Percentiles rank a stretch among this genome's conserved stretches.
phyloP scores from a whole-genome alignment of 2,888 invertebrate species.

The Ectobius pallidus region DNA sequence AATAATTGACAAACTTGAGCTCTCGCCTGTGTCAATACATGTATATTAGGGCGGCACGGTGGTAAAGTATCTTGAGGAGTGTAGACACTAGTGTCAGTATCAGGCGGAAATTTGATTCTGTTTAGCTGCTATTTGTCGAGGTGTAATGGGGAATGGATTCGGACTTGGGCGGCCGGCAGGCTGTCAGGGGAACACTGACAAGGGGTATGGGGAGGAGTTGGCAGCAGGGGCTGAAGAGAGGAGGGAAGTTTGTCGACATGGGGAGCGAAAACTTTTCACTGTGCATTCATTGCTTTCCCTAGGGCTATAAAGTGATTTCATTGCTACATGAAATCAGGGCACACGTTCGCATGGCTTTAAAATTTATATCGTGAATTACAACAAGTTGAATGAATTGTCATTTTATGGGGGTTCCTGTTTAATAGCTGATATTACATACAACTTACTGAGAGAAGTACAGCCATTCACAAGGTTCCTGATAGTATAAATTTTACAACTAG shows the following conservation, averaged over 20 bases:
- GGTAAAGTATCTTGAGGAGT: no score
- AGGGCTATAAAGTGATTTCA: slow-evolving; percentile 25
- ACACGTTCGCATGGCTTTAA: slow-evolving; percentile 5
- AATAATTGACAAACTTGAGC: no score
- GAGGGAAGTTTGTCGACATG: slow-evolving; percentile 37
- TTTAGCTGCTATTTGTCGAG: slow-evolving; percentile 21
- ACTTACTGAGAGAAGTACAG: not conserved
- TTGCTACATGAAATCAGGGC: slow-evolving; percentile 22
- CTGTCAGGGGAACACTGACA: slow-evolving; percentile 8
- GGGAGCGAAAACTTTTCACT: slow-evolving; percentile 27
- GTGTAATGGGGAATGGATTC: not conserved
- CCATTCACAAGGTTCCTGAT: not conserved
- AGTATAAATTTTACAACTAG: not conserved
- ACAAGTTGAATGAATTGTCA: slow-evolving; percentile 13
- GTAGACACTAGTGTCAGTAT: not conserved
- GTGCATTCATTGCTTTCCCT: slow-evolving; percentile 21
- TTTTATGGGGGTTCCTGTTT: slow-evolving; percentile 1
- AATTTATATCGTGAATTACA: slow-evolving; percentile 16
- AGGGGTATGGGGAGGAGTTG: no score
- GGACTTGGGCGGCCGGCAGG: slow-evolving; percentile 7
- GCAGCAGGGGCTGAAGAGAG: slow-evolving; percentile 29
- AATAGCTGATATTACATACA: not conserved
- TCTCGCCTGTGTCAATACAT: no score
- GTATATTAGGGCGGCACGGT: no score
- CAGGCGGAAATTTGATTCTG: slow-evolving; percentile 16